Evolutionary conservation across 2,888 invertebrate species (phyloP).

Genomic region (Hirtodrosophila duncani): DNA sequence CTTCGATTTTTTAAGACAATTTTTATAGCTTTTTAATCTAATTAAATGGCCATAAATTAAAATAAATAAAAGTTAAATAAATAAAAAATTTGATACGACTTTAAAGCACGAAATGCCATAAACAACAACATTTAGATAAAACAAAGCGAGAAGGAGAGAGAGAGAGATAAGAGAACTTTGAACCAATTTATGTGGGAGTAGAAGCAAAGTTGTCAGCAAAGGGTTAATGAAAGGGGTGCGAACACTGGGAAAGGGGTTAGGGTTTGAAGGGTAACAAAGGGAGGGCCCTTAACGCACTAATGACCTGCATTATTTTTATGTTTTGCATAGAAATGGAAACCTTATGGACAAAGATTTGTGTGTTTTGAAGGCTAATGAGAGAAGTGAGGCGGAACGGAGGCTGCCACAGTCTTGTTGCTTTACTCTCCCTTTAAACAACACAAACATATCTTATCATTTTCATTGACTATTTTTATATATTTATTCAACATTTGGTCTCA

Average conservation of each 20-base stretch:
- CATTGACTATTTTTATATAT: background rate
- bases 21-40: conserved; percentile 65
- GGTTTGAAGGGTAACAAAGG: conserved; percentile 14
- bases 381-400: too few relatives aligned
- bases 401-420: too few relatives aligned
- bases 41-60: conserved; percentile 58
- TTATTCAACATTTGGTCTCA: conserved; percentile 11
- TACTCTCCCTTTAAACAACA: too few relatives aligned
- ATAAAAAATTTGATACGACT: conserved; percentile 38
- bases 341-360: too few relatives aligned
- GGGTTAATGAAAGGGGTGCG: conserved; percentile 37
- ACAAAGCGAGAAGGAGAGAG: conserved; percentile 1
- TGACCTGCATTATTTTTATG: conserved; percentile 65
- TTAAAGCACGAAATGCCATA: conserved; percentile 25
- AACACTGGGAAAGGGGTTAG: background rate
- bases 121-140: conserved; percentile 13
- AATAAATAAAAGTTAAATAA: conserved; percentile 39
- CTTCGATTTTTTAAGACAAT: conserved; percentile 23
- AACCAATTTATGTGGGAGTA: too few relatives aligned
- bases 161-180: background rate
- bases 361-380: too few relatives aligned
- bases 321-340: too few relatives aligned
- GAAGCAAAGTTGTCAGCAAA: conserved; percentile 26
- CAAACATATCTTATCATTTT: too few relatives aligned
- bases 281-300: conserved; percentile 46